Conservation (phyloP, 64 coral and sea anemone species). For the Stichodactyla mertensii region DNA sequence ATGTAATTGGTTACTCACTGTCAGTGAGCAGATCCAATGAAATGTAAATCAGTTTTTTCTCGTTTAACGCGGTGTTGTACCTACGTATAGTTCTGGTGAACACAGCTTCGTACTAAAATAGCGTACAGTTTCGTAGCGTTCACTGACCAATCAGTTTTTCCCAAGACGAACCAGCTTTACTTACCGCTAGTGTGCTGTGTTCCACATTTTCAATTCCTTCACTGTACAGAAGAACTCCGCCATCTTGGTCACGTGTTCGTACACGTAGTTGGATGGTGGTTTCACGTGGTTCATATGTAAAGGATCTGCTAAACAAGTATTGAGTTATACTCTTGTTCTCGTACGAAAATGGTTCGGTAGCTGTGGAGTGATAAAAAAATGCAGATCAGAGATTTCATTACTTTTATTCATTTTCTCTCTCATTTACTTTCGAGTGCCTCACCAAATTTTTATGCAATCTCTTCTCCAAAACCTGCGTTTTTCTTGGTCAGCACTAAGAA, state of each 20-base stretch:
- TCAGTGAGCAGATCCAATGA: no score
- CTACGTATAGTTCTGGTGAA: no score
- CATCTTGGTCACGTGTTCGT: conserved; percentile 71
- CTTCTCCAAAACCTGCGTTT: no score
- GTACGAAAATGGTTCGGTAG: conserved; percentile 35
- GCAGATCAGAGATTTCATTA: background rate
- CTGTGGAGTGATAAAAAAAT: conserved; percentile 16
- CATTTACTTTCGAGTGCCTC: no score
- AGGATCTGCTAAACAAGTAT: conserved; percentile 40
- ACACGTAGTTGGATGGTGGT: conserved; percentile 76
- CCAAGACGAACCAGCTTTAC: background rate
- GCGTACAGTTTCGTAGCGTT: no score
- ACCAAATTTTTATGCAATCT: no score
- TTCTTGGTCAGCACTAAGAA: no score
- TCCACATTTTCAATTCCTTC: conserved; percentile 37
- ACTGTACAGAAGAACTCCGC: conserved; percentile 63
- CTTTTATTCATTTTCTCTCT: no score
- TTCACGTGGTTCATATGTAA: conserved; percentile 59
- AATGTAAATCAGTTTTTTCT: no score
- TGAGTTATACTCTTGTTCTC: conserved; percentile 48
- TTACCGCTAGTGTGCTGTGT: conserved; percentile 51
- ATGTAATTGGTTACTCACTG: no score
- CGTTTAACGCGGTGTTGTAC: no score
- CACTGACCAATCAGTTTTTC: background rate
- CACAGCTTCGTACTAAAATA: no score